These are phyloP conservation scores for Heterodera carotae DNA, from an alignment of 1,140 invertebrate species.

Conservation along the genomic window DNA sequence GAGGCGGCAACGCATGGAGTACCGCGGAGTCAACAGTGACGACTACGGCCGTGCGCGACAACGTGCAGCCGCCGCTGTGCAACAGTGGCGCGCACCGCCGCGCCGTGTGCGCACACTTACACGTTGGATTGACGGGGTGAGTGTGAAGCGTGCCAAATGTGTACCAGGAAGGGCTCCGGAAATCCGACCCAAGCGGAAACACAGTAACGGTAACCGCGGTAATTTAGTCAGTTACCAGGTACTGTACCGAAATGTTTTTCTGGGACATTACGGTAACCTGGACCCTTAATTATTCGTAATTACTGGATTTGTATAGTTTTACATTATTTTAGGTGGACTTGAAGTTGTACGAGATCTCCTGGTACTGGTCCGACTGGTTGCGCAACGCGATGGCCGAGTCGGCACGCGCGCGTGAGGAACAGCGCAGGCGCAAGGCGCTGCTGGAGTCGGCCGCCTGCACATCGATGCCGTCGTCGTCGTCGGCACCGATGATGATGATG, in stretches of 20 bases:
- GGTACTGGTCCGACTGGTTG: slow-evolving; percentile 44
- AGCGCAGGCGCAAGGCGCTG: background rate
- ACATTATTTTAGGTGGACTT: slow-evolving; percentile 38
- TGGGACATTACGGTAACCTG: no score
- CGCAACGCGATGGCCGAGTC: slow-evolving; percentile 14
- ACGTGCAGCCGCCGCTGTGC: background rate
- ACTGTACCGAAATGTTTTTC: no score
- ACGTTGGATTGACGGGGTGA: slow-evolving; percentile 45
- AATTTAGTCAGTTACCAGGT: no score
- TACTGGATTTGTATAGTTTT: no score
- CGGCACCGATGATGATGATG: background rate
- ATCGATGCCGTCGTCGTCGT: no score
- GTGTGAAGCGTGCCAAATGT: no score
- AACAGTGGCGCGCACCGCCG: background rate
- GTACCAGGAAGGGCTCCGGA: background rate
- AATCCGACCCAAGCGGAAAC: no score
- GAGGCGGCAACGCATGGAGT: slow-evolving; percentile 1
- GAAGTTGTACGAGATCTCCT: slow-evolving; percentile 54
- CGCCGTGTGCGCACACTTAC: slow-evolving; percentile 28
- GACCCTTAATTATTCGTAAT: no score
- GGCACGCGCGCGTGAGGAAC: background rate
- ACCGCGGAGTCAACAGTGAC: slow-evolving; percentile 19
- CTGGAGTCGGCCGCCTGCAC: no score
- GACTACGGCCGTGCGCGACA: slow-evolving; percentile 16
- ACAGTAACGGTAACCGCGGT: no score